Percentiles rank a stretch among this genome's conserved stretches.
These are phyloP conservation scores for Leptinotarsa peninsularis DNA, from an alignment of 2,888 invertebrate species.

Conservation along the genomic window DNA sequence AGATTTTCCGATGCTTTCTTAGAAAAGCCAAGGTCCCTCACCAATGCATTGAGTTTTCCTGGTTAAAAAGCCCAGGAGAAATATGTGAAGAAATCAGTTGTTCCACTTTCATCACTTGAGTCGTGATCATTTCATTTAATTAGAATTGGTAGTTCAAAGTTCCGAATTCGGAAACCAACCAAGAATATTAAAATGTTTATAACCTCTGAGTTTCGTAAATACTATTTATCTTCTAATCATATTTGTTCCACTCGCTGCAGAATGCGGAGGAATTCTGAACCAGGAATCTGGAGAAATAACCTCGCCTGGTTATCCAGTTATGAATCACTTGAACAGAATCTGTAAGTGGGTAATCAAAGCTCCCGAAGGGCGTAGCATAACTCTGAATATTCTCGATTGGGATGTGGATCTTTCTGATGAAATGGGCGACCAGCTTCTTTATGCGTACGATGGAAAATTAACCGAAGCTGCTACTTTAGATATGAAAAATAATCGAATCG, in stretches of 20 bases:
- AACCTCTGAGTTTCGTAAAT: too few relatives aligned
- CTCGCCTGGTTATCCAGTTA: constrained; percentile 79
- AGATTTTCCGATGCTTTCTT: too few relatives aligned
- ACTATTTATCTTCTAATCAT: background rate
- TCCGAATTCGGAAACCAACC: too few relatives aligned
- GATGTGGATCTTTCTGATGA: constrained; percentile 65
- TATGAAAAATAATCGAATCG: constrained; percentile 59
- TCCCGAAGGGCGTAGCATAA: constrained; percentile 74
- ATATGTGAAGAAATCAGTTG: too few relatives aligned
- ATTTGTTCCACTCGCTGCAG: constrained; percentile 56
- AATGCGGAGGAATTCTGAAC: constrained; percentile 77
- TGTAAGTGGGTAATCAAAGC: constrained; percentile 81
- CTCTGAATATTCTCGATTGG: constrained; percentile 73
- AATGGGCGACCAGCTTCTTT: constrained; percentile 41
- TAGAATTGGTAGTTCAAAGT: too few relatives aligned
- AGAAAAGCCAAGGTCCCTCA: too few relatives aligned
- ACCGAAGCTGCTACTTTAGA: constrained; percentile 41
- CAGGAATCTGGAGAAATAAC: constrained; percentile 76
- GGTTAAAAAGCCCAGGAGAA: too few relatives aligned
- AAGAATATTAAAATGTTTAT: too few relatives aligned
- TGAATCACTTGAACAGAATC: constrained; percentile 63
- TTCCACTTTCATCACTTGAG: too few relatives aligned
- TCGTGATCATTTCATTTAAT: too few relatives aligned
- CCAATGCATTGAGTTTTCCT: too few relatives aligned
- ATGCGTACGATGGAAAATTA: constrained; percentile 72